Conservation (phyloP, 2,888 invertebrate genomes). For the Cheilosia urbana region DNA sequence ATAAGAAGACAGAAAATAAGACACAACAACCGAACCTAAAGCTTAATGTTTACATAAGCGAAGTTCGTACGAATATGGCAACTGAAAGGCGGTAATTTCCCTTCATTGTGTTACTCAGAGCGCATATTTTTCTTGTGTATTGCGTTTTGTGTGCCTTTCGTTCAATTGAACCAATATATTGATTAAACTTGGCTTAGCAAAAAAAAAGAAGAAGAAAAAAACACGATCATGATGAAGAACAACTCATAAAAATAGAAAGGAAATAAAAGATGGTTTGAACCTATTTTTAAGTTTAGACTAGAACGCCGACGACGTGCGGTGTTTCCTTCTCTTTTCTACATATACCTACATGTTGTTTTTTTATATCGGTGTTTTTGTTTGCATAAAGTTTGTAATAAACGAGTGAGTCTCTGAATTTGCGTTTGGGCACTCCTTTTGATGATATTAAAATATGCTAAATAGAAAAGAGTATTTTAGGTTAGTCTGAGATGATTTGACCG, state of each 20-base stretch:
- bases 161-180: constrained; percentile 57
- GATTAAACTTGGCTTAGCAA: constrained; percentile 50
- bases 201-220: constrained; percentile 18
- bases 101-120: constrained; percentile 20
- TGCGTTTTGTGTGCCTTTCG: neutral
- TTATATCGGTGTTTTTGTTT: constrained; percentile 24
- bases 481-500: constrained; percentile 17
- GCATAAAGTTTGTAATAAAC: constrained; percentile 32
- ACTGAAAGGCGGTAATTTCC: constrained; percentile 58
- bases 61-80: constrained; percentile 39
- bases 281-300: constrained; percentile 55
- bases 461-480: constrained; percentile 5
- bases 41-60: constrained; percentile 67
- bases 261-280: constrained; percentile 50
- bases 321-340: neutral
- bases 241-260: constrained; percentile 63
- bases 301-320: constrained; percentile 7
- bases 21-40: constrained; percentile 17
- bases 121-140: neutral
- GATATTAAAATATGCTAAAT: neutral
- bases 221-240: constrained; percentile 16
- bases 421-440: constrained; percentile 36
- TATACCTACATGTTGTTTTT: neutral
- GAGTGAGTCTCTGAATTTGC: constrained; percentile 27
- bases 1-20: constrained; percentile 23